These are phyloP conservation scores for Drosophila glabriapex DNA, from an alignment of 2,888 invertebrate species.

Conservation along the genomic window DNA sequence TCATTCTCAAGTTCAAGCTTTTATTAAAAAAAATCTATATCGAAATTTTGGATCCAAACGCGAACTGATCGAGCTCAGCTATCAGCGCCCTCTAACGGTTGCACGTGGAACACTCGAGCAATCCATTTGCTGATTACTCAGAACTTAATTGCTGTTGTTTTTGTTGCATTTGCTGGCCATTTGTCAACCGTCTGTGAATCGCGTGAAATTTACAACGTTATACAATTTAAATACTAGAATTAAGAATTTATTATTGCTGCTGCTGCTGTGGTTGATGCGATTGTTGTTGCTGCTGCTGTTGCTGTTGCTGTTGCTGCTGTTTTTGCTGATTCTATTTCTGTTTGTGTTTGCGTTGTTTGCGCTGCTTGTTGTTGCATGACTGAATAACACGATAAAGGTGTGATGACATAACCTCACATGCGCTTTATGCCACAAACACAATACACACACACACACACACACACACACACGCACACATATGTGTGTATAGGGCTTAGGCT, in stretches of 20 bases:
- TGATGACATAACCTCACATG: slow-evolving; percentile 64
- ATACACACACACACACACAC: not conserved
- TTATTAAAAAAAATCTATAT: not conserved
- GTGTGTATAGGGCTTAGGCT: slow-evolving; percentile 23
- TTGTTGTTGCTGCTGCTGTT: slow-evolving; percentile 20
- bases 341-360: slow-evolving; percentile 25
- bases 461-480: not conserved
- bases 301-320: slow-evolving; percentile 14
- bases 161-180: slow-evolving; percentile 39
- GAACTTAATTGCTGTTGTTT: slow-evolving; percentile 11
- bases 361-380: slow-evolving; percentile 59
- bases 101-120: slow-evolving; percentile 18
- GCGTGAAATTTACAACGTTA: slow-evolving; percentile 65
- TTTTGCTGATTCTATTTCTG: slow-evolving; percentile 25
- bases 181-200: slow-evolving; percentile 52
- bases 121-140: slow-evolving; percentile 28
- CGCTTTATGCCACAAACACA: slow-evolving; percentile 25
- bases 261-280: slow-evolving; percentile 8
- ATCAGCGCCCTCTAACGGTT: slow-evolving; percentile 18
- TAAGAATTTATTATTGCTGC: slow-evolving; percentile 49
- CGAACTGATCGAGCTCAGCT: not conserved
- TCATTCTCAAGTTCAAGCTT: not conserved
- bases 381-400: slow-evolving; percentile 48
- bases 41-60: not conserved
- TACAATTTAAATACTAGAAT: slow-evolving; percentile 66